These are phyloP conservation scores for Bergia puertoricense DNA, from an alignment of 92 coral and sea anemone genomes.

Conservation along the genomic window DNA sequence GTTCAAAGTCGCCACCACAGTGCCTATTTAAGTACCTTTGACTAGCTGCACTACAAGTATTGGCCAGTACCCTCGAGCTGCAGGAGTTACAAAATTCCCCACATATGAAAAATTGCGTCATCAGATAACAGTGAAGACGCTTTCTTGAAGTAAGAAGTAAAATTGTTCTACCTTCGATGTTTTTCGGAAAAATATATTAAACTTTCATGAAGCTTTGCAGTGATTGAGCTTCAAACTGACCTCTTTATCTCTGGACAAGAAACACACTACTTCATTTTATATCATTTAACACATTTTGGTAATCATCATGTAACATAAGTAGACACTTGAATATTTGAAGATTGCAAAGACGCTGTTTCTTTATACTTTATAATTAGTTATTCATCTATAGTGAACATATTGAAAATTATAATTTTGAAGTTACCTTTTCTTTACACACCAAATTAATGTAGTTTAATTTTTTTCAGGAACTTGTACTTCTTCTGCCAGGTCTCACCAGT, in stretches of 20 bases:
- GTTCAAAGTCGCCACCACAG: too few species aligned
- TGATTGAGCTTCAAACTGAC: neutral
- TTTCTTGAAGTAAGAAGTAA: neutral
- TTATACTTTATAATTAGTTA: neutral
- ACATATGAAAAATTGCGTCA: too few species aligned
- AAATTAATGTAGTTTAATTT: neutral
- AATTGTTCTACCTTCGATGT: neutral
- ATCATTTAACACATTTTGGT: neutral
- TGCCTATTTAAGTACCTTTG: too few species aligned
- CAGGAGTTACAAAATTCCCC: too few species aligned
- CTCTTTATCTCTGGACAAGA: neutral
- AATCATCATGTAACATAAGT: neutral
- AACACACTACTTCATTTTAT: neutral
- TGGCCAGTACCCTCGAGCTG: too few species aligned
- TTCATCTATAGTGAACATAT: neutral
- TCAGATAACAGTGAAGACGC: neutral
- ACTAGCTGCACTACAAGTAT: too few species aligned
- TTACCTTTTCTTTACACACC: neutral
- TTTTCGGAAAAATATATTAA: neutral
- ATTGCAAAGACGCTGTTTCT: neutral
- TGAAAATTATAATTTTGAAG: neutral
- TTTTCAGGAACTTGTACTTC: slow-evolving; percentile 21
- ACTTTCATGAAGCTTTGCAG: neutral
- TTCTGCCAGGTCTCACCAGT: neutral
- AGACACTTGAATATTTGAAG: neutral